These are phyloP conservation scores for Spodoptera littoralis DNA, from an alignment of 2,888 invertebrate species.

Conservation along the genomic window DNA sequence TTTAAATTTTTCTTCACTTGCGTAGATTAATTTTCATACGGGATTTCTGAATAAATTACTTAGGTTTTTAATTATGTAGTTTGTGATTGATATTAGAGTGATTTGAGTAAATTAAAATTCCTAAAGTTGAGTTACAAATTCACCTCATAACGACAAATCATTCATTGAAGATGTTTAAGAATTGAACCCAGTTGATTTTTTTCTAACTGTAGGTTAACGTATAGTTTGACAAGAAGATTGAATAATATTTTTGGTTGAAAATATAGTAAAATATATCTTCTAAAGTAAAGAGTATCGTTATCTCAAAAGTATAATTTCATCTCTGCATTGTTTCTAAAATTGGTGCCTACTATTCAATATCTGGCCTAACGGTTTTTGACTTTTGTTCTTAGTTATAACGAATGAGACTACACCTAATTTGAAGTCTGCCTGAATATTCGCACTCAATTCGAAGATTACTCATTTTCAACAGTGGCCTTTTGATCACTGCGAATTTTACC, in stretches of 20 bases:
- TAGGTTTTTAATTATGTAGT: no score
- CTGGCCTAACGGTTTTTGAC: slow-evolving; percentile 64
- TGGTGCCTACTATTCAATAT: slow-evolving; percentile 72
- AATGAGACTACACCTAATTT: slow-evolving; percentile 40
- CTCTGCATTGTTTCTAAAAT: slow-evolving; percentile 12
- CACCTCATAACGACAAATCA: slow-evolving; percentile 15
- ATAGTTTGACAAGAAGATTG: neutral
- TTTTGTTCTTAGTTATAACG: slow-evolving; percentile 46
- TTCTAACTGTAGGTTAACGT: neutral
- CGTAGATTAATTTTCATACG: no score
- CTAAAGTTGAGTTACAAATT: slow-evolving; percentile 18
- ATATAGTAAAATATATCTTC: no score
- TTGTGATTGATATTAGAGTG: no score
- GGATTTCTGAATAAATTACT: no score
- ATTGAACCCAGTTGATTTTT: slow-evolving; percentile 54
- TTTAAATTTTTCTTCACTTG: no score
- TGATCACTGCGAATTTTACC: neutral
- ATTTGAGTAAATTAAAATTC: neutral
- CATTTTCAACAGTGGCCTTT: neutral
- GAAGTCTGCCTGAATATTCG: neutral
- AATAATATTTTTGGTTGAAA: slow-evolving; percentile 13
- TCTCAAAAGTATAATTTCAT: slow-evolving; percentile 12
- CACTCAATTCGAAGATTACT: no score
- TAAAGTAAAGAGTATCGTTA: no score
- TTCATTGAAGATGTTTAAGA: slow-evolving; percentile 4